Evolutionary conservation across 2,888 invertebrate genomes (phyloP).

Genomic region (Bimastos eiseni): DNA sequence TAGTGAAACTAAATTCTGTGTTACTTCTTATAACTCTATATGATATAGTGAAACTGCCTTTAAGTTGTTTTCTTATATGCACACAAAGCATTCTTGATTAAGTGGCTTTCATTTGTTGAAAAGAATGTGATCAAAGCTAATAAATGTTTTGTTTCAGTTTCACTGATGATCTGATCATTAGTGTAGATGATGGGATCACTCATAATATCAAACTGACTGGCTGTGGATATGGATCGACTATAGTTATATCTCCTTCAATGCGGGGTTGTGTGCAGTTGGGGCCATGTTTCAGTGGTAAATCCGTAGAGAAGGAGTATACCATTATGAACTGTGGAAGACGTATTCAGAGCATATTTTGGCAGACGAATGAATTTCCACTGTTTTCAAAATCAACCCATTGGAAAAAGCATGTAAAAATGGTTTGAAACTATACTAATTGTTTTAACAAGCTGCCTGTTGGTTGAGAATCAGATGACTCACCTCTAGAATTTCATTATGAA

Average conservation of each 20-base stretch:
- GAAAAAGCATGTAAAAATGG: slow-evolving; percentile 18
- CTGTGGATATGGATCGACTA: slow-evolving; percentile 72
- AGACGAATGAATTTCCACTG: slow-evolving; percentile 58
- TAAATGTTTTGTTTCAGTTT: slow-evolving; percentile 47
- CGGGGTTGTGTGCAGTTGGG: slow-evolving; percentile 69
- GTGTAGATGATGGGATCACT: slow-evolving; percentile 62
- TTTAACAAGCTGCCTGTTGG: background rate
- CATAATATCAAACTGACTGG: slow-evolving; percentile 66
- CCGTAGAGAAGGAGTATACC: slow-evolving; percentile 52
- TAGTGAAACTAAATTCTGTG: no score
- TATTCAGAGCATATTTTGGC: slow-evolving; percentile 62
- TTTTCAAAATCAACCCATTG: slow-evolving; percentile 10
- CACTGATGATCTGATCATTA: slow-evolving; percentile 60
- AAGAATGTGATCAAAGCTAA: background rate
- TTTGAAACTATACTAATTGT: slow-evolving; percentile 2
- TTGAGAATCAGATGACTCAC: background rate
- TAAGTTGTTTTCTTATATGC: background rate
- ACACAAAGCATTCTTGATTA: background rate
- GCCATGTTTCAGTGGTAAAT: slow-evolving; percentile 66
- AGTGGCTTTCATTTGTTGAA: background rate
- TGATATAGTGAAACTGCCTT: background rate
- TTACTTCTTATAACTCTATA: background rate
- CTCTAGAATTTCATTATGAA: background rate
- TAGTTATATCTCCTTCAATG: slow-evolving; percentile 69
- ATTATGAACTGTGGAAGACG: slow-evolving; percentile 61